These are phyloP conservation scores for Nannobrachium achirus DNA, from an alignment of 2,113 vertebrate genomes.

Conservation along the genomic window DNA sequence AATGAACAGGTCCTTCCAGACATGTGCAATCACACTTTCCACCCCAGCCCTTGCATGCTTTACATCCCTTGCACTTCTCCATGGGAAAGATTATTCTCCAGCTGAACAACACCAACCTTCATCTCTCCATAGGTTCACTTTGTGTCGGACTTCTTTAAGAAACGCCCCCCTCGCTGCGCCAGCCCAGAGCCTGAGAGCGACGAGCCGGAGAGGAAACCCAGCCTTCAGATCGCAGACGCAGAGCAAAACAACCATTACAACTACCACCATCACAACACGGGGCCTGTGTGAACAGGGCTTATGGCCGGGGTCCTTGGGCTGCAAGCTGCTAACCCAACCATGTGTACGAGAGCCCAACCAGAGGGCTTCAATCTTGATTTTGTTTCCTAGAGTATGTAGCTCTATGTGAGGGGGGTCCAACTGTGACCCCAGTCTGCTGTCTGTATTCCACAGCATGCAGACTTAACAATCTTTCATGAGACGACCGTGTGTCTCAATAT, in stretches of 20 bases:
- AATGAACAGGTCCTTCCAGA: constrained; percentile 35
- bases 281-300: constrained; percentile 68
- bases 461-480: constrained; percentile 3
- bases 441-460: constrained; percentile 10
- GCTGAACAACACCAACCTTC: constrained; percentile 13
- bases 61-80: constrained; percentile 3
- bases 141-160: constrained; percentile 92
- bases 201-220: constrained; percentile 82
- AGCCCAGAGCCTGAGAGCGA: constrained; percentile 63
- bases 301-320: constrained; percentile 12
- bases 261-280: constrained; percentile 80
- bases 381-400: constrained; percentile 18
- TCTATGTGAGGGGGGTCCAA: constrained; percentile 13
- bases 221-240: constrained; percentile 81
- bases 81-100: constrained; percentile 11
- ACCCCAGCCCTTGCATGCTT: constrained; percentile 40
- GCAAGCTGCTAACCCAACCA: constrained; percentile 37
- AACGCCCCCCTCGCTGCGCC: constrained; percentile 65
- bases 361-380: constrained; percentile 1
- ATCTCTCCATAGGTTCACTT: constrained; percentile 81
- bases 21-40: constrained; percentile 65
- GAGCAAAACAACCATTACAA: constrained; percentile 84
- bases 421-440: neutral
- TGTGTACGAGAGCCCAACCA: constrained; percentile 7
- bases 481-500: constrained; percentile 6